phyloP scores from a whole-genome alignment of 2,113 vertebrate genomes.

The Taurulus bubalis region DNA sequence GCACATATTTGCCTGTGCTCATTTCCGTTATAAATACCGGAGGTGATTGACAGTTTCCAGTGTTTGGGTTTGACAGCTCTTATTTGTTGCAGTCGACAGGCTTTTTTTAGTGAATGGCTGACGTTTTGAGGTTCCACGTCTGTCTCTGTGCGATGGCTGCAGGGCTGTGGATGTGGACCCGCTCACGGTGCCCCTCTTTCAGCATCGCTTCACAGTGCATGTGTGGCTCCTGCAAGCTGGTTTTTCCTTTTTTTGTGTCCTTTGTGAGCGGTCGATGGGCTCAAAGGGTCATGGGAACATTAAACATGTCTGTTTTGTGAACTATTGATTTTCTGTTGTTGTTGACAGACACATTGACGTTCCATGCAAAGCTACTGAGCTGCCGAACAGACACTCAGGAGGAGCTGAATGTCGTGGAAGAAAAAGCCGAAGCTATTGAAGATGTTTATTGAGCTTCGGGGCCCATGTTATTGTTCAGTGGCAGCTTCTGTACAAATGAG shows the following conservation, averaged over 20 bases:
- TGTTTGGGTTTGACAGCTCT: slow-evolving; percentile 74
- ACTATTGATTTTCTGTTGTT: slow-evolving; percentile 40
- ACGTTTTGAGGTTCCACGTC: slow-evolving; percentile 66
- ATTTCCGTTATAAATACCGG: slow-evolving; percentile 69
- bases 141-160: slow-evolving; percentile 64
- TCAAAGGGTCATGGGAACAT: slow-evolving; percentile 74
- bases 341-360: slow-evolving; percentile 2
- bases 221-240: slow-evolving; percentile 39
- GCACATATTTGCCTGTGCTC: slow-evolving; percentile 42
- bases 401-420: neutral
- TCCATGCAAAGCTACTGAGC: neutral
- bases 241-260: neutral
- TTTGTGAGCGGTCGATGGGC: slow-evolving; percentile 17
- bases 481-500: neutral
- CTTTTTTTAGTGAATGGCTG: slow-evolving; percentile 72
- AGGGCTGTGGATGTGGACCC: slow-evolving; percentile 50
- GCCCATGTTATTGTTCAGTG: neutral
- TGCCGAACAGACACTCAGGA: neutral
- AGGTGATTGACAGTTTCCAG: slow-evolving; percentile 74
- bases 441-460: neutral
- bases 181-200: slow-evolving; percentile 43
- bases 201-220: slow-evolving; percentile 34
- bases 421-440: neutral
- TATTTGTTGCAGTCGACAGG: slow-evolving; percentile 72
- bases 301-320: slow-evolving; percentile 54